A percentile compares a stretch with the other conserved stretches of the same genome.
Evolutionary conservation across 2,888 invertebrate species (phyloP).

Genomic region (Apoderus coryli): DNA sequence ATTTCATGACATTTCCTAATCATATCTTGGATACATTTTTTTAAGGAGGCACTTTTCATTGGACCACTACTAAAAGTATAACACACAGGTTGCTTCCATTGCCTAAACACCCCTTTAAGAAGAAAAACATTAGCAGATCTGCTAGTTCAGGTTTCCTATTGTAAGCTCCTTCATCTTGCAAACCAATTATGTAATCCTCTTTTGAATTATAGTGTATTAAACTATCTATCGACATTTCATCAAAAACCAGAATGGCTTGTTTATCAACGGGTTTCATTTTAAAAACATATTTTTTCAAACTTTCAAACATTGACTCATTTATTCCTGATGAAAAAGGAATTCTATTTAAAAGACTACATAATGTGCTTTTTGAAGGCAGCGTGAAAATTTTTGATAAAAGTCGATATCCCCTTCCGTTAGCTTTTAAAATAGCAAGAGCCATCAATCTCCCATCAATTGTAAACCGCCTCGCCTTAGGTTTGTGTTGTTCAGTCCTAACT

Average conservation of each 20-base stretch:
- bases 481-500: not conserved
- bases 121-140: conserved; percentile 20
- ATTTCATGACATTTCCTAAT: conserved; percentile 13
- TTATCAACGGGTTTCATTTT: conserved; percentile 1
- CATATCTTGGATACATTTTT: conserved; percentile 12
- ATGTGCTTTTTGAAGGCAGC: not conserved
- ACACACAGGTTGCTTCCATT: conserved; percentile 19
- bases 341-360: not conserved
- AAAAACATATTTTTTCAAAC: not conserved
- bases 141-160: conserved; percentile 13
- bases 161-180: conserved; percentile 14
- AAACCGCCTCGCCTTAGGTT: conserved; percentile 4
- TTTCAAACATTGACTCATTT: conserved; percentile 5
- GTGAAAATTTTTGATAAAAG: conserved; percentile 2
- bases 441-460: not conserved
- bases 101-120: conserved; percentile 14
- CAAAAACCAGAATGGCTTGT: conserved; percentile 3
- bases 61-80: conserved; percentile 15
- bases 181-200: conserved; percentile 13
- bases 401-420: not conserved
- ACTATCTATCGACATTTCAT: conserved; percentile 7
- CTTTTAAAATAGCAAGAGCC: not conserved
- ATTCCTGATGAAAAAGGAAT: conserved; percentile 5
- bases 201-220: conserved; percentile 14
- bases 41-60: conserved; percentile 12